Percentiles rank a stretch among this genome's conserved stretches.
Conservation (phyloP, 2,888 invertebrate species). For the Phengaris alcon region DNA sequence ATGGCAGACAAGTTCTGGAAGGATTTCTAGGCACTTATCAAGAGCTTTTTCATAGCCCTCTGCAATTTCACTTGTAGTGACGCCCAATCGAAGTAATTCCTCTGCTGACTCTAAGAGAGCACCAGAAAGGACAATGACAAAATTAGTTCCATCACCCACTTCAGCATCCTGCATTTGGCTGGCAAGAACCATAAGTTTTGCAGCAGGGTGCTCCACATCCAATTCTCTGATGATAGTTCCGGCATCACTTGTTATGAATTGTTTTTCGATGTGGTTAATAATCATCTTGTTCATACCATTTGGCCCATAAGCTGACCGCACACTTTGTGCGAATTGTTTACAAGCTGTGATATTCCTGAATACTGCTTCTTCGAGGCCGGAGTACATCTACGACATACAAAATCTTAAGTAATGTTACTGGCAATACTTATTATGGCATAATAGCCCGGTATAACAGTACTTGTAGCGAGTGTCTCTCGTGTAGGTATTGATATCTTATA, state of each 20-base stretch:
- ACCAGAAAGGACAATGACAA: slow-evolving; percentile 96
- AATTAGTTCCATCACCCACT: slow-evolving; percentile 99
- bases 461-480: neutral
- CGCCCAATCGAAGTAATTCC: slow-evolving; percentile 93
- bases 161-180: slow-evolving; percentile 99
- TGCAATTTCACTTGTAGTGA: slow-evolving; percentile 97
- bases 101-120: slow-evolving; percentile 95
- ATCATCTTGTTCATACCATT: slow-evolving; percentile 99
- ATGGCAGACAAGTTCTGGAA: slow-evolving; percentile 89
- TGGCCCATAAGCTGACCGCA: slow-evolving; percentile 97
- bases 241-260: slow-evolving; percentile 99
- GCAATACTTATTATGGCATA: neutral
- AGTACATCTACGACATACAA: slow-evolving; percentile 79
- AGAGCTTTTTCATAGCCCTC: slow-evolving; percentile 96
- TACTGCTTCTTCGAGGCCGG: slow-evolving; percentile 98
- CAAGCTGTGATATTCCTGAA: slow-evolving; percentile 97
- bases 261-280: slow-evolving; percentile 98
- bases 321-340: slow-evolving; percentile 95
- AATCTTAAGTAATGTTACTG: neutral
- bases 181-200: slow-evolving; percentile 96
- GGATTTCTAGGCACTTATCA: slow-evolving; percentile 92
- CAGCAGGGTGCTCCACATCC: slow-evolving; percentile 99
- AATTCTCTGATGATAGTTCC: slow-evolving; percentile 97
- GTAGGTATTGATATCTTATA: neutral
- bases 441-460: neutral